Base-by-base conservation (phyloP, 2,888 invertebrate genomes). In the Melanostoma mellinum region DNA sequence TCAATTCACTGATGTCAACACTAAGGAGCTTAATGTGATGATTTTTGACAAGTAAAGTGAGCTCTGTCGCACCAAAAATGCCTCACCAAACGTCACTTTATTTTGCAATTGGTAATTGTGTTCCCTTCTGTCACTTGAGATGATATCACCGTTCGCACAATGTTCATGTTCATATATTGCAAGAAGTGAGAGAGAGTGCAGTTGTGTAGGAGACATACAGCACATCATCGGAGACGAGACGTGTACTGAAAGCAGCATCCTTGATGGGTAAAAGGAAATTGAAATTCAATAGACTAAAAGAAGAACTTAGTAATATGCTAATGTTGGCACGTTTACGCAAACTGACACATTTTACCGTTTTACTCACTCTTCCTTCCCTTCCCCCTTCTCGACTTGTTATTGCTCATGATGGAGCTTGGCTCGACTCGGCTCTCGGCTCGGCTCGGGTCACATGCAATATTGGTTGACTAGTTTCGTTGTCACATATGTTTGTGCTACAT, bases 231-330 rank as follows among this genome's bases (percentile, higher is more conserved):
- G 20, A 20, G 20, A n/a, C n/a, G n/a, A 20, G 20, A 20, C 5
- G 48, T 10, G 40, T 56, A 40, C 9, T 56, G 30, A 55, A 20
- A 73, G 53, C 42, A 68, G 44, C 74, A 69, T 80, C 75, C 74
- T 63, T 61, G 44, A 46, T 33, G 63, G 20, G 60, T 67, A 32
- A 61, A 63, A 42, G 77, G 50, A 82, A 63, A 77, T 77, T 77
- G 81, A 82, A 73, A 77, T 77, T 77, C 81, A 77, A 82, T 73
- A 73, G 67, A 81, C 81, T 81, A 72, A 81, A 67, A 77, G 81
- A 56, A 73, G 72, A 68, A 77, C 61, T 67, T 67, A 81, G 81
- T 73, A 77, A 81, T 81, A 81, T 81, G 81, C 76, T 81, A 81
- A 81, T 77, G 72, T 44, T 20, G 56, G 72, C 67, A 73, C 72